phyloP scores from a whole-genome alignment of 2,113 vertebrate genomes.

The Caretta caretta region DNA sequence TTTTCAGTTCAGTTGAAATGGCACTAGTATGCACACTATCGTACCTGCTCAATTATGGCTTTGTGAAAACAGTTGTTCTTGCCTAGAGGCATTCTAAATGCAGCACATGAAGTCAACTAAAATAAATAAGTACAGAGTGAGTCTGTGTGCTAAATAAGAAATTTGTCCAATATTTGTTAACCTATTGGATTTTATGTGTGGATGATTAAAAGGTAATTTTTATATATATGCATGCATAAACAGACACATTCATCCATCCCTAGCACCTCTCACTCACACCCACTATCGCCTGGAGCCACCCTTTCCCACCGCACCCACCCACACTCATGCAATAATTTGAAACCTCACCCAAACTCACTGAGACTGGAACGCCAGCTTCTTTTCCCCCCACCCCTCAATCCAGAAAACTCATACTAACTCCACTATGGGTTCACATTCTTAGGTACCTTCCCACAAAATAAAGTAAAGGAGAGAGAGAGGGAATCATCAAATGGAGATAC shows the following conservation, averaged over 20 bases:
- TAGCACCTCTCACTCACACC: not conserved
- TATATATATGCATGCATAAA: not conserved
- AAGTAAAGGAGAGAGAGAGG: constrained; percentile 8
- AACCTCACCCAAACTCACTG: not conserved
- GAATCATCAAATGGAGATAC: not conserved
- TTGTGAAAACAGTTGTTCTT: constrained; percentile 23
- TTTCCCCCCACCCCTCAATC: not conserved
- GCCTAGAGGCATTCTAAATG: constrained; percentile 21
- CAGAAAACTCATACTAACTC: not conserved
- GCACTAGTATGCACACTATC: not conserved
- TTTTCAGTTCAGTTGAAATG: not conserved
- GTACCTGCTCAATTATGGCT: not conserved
- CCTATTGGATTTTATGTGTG: not conserved
- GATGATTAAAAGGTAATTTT: constrained; percentile 8
- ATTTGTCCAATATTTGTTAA: not conserved
- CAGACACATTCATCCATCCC: not conserved
- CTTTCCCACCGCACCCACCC: not conserved
- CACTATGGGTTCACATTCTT: not conserved
- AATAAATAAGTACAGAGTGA: constrained; percentile 8
- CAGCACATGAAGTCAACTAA: not conserved
- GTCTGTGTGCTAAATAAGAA: constrained; percentile 34
- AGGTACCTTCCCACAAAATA: not conserved
- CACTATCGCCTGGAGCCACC: not conserved
- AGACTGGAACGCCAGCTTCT: not conserved
- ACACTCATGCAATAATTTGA: not conserved